Conservation (phyloP, 2,113 vertebrate genomes). For the Gavialis gangeticus region DNA sequence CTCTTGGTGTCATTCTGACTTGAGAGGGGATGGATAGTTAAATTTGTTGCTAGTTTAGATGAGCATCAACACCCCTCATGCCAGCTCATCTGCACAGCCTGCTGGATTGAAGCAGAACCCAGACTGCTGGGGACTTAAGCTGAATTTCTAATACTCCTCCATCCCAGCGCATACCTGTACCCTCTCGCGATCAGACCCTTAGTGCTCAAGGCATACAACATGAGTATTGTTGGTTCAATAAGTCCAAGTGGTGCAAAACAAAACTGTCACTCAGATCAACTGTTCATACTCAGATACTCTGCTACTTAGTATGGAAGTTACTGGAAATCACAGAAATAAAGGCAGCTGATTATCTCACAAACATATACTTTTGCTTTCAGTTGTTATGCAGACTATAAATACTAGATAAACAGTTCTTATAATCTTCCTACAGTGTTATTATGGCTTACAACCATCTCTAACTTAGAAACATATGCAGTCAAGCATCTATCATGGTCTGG, state of each 20-base stretch:
- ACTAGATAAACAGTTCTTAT: too few relatives aligned
- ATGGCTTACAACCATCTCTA: background rate
- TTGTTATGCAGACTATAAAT: background rate
- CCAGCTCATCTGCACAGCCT: too few relatives aligned
- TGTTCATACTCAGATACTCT: background rate
- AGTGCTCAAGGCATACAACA: background rate
- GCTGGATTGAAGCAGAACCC: too few relatives aligned
- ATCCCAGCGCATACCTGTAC: background rate
- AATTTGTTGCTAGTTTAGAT: background rate
- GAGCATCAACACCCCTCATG: background rate
- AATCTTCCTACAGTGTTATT: background rate
- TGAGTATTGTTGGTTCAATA: background rate
- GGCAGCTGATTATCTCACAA: background rate
- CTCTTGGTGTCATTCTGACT: background rate
- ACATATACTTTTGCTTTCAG: background rate
- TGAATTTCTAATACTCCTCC: background rate
- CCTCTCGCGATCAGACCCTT: background rate
- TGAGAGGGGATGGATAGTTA: background rate
- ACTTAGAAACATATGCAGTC: background rate
- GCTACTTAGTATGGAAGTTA: too few relatives aligned
- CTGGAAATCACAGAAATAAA: fast-evolving
- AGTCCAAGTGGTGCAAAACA: background rate
- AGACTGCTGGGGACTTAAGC: background rate
- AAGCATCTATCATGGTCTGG: background rate
- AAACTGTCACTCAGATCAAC: background rate